Evolutionary conservation across 2,797 vertebrate species (phyloP).

Genomic region (Schizopygopsis malacanthus): DNA sequence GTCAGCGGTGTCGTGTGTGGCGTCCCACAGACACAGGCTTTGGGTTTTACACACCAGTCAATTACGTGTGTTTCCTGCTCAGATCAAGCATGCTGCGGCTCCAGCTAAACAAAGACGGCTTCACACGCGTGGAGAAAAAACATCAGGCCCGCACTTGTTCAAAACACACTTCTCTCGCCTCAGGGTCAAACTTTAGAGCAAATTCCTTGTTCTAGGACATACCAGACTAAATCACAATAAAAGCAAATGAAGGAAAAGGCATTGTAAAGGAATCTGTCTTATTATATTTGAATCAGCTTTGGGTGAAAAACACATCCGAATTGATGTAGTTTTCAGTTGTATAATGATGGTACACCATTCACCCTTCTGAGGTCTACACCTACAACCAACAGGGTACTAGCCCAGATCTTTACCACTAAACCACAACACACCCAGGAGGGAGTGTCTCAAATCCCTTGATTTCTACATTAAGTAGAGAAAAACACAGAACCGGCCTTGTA

Average conservation of each 20-base stretch:
- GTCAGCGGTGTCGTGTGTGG: not conserved
- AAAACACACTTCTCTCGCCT: not conserved
- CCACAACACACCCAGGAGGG: constrained; percentile 1
- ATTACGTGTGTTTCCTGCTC: not conserved
- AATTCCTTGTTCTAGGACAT: not conserved
- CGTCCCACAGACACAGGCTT: not conserved
- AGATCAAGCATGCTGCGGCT: not conserved
- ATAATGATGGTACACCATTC: not conserved
- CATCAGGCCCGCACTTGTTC: constrained; percentile 5
- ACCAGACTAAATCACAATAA: not conserved
- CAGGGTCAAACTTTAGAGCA: not conserved
- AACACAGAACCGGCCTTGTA: not conserved
- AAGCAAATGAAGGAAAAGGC: not conserved
- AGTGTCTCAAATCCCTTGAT: not conserved
- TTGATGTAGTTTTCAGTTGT: not conserved
- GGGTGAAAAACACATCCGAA: not conserved
- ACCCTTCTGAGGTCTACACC: not conserved
- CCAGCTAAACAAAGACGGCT: constrained; percentile 11
- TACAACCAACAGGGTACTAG: not conserved
- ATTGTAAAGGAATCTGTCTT: not conserved
- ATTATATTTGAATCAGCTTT: not conserved
- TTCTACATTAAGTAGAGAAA: not conserved
- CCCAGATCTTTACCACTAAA: not conserved
- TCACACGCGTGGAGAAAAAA: not conserved
- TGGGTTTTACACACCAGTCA: not conserved